Base-by-base conservation (phyloP, 2,888 invertebrate genomes). In the Penaeus monodon region DNA sequence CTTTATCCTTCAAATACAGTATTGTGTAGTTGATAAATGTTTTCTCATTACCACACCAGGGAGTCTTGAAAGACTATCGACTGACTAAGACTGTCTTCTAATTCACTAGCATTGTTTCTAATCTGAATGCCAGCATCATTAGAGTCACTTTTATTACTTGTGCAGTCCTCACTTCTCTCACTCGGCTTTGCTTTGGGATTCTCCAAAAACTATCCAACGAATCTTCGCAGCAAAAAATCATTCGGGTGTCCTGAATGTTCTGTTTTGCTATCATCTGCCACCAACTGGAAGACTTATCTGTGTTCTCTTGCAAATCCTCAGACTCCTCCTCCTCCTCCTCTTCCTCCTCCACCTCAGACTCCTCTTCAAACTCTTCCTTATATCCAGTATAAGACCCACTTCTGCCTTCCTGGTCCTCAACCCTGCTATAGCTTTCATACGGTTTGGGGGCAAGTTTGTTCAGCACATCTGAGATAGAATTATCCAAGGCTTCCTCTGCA, bases 161-260 rank as follows among this genome's bases (percentile, higher is more conserved):
- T n/a, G 14, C 38, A 10, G 22, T 17, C 24, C 22, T 29, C 27
- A n/a, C n/a, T 73, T 24, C 65, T 66, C 10, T 76, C 76, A 76
- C 65, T 76, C 4, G 63, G 17, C n/a, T 73, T n/a, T n/a, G 10
- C 24, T 10, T 78, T n/a, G 20, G 82, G 76, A 57, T 86, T 74
- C 49, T 87, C n/a, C n/a, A n/a, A 83, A 83, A 57, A 83, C 79
- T 78, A 82, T 66, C 20, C 65, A 78, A 78, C 22, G 83, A 87
- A 57, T 86, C 85, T 7, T 85, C 80, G 57, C 57, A 57, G 57
- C 57, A 57, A 57, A n/a, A n/a, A n/a, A 57, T 57, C 17, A 78
- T 78, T 49, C 27, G 20, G 17, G 17, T 27, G 65, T 76, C 24
- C n/a, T 76, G n/a, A 65, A 27, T 12, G 24, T 66, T 57, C 70